Evolutionary conservation across 2,797 vertebrate genomes (phyloP).

Genomic region (Oceanodroma leucorhoa): DNA sequence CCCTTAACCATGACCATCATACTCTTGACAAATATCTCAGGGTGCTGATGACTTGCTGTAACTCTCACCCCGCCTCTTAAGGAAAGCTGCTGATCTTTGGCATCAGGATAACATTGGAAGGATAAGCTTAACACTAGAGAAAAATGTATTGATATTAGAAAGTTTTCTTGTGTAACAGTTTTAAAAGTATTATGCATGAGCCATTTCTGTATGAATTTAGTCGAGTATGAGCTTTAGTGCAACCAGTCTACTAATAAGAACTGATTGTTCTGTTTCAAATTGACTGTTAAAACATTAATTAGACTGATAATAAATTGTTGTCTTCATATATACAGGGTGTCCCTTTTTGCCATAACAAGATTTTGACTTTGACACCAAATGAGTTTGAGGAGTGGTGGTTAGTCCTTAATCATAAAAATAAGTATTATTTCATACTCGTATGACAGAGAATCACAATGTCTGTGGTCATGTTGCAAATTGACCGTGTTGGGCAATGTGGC

Average conservation of each 20-base stretch:
- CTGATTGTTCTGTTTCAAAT: background rate
- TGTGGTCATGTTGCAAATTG: background rate
- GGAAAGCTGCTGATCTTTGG: background rate
- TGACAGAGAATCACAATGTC: background rate
- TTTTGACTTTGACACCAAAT: background rate
- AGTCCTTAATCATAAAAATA: background rate
- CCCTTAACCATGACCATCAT: background rate
- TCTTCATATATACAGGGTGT: background rate
- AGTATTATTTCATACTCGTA: background rate
- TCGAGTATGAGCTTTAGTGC: background rate
- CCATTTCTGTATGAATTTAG: background rate
- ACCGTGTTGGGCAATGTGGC: background rate
- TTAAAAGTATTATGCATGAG: background rate
- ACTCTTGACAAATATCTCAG: background rate
- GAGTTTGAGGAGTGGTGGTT: background rate
- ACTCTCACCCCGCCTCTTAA: background rate
- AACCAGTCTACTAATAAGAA: background rate
- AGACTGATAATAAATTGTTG: background rate
- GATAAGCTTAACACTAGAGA: background rate
- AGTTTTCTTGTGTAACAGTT: background rate
- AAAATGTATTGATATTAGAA: background rate
- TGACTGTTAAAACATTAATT: background rate
- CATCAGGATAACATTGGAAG: background rate
- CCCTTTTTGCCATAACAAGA: background rate
- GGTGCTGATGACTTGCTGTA: background rate